These are phyloP conservation scores for Sinopyrophorus schimmeli DNA, from an alignment of 2,888 invertebrate species.

Conservation along the genomic window DNA sequence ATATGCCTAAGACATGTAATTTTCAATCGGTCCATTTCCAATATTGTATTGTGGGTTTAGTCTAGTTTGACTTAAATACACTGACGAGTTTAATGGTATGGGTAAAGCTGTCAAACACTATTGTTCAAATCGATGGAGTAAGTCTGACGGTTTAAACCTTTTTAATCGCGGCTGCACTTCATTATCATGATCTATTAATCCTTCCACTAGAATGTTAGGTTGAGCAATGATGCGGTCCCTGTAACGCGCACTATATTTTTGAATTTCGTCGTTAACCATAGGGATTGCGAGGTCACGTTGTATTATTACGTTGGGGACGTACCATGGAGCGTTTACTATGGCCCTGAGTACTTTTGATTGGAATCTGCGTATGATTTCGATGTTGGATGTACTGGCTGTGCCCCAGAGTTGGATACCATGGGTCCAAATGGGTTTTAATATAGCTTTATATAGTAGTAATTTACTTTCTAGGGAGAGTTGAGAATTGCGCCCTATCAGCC, in stretches of 20 bases:
- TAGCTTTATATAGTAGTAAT: slow-evolving; percentile 12
- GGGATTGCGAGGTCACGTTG: slow-evolving; percentile 15
- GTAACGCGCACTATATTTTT: slow-evolving; percentile 15
- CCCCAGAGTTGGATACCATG: slow-evolving; percentile 13
- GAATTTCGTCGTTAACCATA: slow-evolving; percentile 14
- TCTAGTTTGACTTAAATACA: too few species aligned
- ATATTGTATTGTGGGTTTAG: slow-evolving; percentile 3
- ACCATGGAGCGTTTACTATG: slow-evolving; percentile 19
- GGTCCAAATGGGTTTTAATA: slow-evolving; percentile 12
- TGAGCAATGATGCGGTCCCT: slow-evolving; percentile 14
- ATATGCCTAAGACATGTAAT: slow-evolving; percentile 6
- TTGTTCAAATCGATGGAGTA: slow-evolving; percentile 1
- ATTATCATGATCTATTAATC: slow-evolving; percentile 1
- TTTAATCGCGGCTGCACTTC: slow-evolving; percentile 11
- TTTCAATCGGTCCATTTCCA: slow-evolving; percentile 5
- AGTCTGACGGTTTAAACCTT: slow-evolving; percentile 9
- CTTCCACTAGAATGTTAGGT: slow-evolving; percentile 16
- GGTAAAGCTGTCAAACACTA: too few species aligned
- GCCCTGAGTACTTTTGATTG: slow-evolving; percentile 12
- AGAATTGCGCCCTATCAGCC: slow-evolving; percentile 1
- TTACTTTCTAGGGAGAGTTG: slow-evolving; percentile 5
- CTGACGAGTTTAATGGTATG: too few species aligned
- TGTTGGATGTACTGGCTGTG: slow-evolving; percentile 11
- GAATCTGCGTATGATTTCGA: slow-evolving; percentile 9
- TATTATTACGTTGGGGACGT: slow-evolving; percentile 13